These are phyloP conservation scores for Zaprionus lineosus DNA, from an alignment of 2,888 invertebrate species.

Conservation along the genomic window DNA sequence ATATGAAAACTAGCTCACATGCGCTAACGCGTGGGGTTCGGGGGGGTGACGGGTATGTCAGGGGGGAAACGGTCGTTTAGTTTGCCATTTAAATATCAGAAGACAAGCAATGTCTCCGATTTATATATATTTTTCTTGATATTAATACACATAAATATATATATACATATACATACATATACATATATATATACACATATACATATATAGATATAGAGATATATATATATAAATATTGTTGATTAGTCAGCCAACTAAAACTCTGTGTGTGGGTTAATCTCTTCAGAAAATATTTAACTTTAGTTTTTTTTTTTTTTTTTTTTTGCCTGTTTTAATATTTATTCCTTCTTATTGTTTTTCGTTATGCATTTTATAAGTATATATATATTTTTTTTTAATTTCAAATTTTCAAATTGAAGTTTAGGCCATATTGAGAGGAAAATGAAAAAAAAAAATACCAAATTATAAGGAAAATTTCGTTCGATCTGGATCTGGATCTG, in stretches of 20 bases:
- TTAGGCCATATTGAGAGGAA: constrained; percentile 44
- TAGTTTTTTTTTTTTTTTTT: constrained; percentile 22
- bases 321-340: neutral
- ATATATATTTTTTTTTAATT: constrained; percentile 16
- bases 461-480: constrained; percentile 31
- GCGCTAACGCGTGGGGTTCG: constrained; percentile 38
- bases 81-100: constrained; percentile 54
- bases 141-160: constrained; percentile 9
- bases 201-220: constrained; percentile 22
- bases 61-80: constrained; percentile 32
- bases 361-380: no score
- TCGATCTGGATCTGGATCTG: constrained; percentile 12
- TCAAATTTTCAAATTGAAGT: constrained; percentile 27
- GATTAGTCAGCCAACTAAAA: constrained; percentile 70
- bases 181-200: constrained; percentile 36
- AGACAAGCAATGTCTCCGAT: constrained; percentile 49
- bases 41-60: constrained; percentile 3
- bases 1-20: constrained; percentile 56
- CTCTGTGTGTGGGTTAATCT: constrained; percentile 80
- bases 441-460: constrained; percentile 31
- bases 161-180: constrained; percentile 5
- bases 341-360: constrained; percentile 14
- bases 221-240: neutral
- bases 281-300: constrained; percentile 65
- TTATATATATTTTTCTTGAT: constrained; percentile 37